These are phyloP conservation scores for Gymnodraco acuticeps DNA, from an alignment of 2,797 vertebrate genomes.

Conservation along the genomic window DNA sequence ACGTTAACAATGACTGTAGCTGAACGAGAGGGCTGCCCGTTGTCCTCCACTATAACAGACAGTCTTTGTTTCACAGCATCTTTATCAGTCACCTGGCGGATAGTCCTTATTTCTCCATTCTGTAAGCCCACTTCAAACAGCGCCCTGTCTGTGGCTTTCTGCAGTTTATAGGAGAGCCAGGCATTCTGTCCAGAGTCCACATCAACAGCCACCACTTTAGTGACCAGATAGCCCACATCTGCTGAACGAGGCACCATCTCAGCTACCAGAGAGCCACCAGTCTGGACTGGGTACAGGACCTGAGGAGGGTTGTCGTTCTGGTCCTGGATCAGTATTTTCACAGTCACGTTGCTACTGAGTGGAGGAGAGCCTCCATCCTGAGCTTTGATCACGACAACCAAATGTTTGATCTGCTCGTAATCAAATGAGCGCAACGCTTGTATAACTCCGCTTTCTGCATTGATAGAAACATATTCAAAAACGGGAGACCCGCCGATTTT, in stretches of 20 bases:
- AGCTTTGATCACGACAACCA: too few relatives aligned
- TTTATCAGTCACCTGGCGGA: slow-evolving; percentile 76
- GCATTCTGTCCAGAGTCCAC: slow-evolving; percentile 87
- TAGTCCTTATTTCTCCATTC: slow-evolving; percentile 79
- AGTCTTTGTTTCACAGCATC: slow-evolving; percentile 83
- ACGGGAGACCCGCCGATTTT: too few relatives aligned
- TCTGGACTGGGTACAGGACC: slow-evolving; percentile 66
- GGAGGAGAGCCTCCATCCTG: too few relatives aligned
- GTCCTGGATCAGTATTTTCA: too few relatives aligned
- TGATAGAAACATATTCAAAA: too few relatives aligned
- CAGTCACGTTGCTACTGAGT: too few relatives aligned
- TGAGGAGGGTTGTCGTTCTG: slow-evolving; percentile 30
- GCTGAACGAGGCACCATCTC: slow-evolving; percentile 85
- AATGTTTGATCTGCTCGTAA: too few relatives aligned
- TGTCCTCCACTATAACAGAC: slow-evolving; percentile 60
- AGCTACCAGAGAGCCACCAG: slow-evolving; percentile 71
- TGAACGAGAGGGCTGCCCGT: slow-evolving; percentile 36
- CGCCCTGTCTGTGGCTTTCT: slow-evolving; percentile 78
- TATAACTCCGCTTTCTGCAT: too few relatives aligned
- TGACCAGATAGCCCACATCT: slow-evolving; percentile 85
- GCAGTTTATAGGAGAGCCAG: slow-evolving; percentile 82
- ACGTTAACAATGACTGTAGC: too few relatives aligned
- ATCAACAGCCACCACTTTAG: slow-evolving; percentile 86
- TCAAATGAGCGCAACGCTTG: too few relatives aligned
- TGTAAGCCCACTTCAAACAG: slow-evolving; percentile 80